Percentiles rank a stretch among this genome's conserved stretches.
These are phyloP conservation scores for Desmodus rotundus DNA, from an alignment of 2,113 vertebrate genomes.

Conservation along the genomic window DNA sequence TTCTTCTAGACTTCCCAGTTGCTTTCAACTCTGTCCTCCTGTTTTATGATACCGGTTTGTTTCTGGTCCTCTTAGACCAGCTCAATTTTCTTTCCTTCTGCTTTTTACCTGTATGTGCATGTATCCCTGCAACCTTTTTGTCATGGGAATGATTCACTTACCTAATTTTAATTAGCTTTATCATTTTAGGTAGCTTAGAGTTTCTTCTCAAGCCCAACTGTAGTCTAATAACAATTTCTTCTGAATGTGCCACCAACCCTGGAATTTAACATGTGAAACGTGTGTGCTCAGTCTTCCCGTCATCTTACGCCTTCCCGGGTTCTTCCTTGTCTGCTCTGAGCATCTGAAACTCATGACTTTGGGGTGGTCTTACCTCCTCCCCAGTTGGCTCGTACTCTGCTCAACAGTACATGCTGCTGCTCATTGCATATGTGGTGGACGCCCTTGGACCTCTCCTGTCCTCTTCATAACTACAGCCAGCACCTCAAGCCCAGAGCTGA, in stretches of 20 bases:
- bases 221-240: not conserved
- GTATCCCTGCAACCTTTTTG: not conserved
- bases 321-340: not conserved
- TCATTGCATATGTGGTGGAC: not conserved
- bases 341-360: not conserved
- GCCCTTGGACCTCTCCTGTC: not conserved
- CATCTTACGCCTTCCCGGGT: not conserved
- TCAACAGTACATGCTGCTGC: not conserved
- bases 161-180: slow-evolving; percentile 2
- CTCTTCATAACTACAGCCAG: not conserved
- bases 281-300: not conserved
- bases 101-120: not conserved
- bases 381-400: not conserved
- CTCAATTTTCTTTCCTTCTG: not conserved
- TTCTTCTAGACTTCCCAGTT: not conserved
- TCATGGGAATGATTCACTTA: not conserved
- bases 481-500: not conserved
- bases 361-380: not conserved
- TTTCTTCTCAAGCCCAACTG: not conserved
- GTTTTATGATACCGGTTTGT: not conserved
- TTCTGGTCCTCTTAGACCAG: not conserved
- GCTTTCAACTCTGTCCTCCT: not conserved
- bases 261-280: not conserved
- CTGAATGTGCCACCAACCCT: not conserved
- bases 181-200: not conserved